These are phyloP conservation scores for Urosaurus nigricauda DNA, from an alignment of 2,797 vertebrate genomes.

Conservation along the genomic window DNA sequence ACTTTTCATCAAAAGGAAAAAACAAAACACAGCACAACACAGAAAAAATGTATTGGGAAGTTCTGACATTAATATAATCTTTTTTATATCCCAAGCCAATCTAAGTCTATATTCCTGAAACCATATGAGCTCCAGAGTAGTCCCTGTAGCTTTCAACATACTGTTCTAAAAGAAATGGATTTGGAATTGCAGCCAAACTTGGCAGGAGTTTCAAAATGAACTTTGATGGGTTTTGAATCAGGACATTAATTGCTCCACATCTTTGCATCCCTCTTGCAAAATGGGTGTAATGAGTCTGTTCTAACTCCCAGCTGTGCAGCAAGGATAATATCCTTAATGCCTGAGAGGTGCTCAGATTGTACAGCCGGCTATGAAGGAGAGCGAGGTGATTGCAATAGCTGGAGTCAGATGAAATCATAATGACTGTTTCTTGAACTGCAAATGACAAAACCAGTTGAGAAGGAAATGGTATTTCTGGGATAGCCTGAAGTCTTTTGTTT, in stretches of 20 bases:
- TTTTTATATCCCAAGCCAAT: background rate
- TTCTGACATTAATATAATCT: background rate
- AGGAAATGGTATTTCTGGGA: conserved; percentile 52
- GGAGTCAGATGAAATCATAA: conserved; percentile 46
- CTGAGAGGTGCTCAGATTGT: conserved; percentile 40
- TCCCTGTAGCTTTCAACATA: background rate
- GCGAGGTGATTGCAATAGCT: conserved; percentile 43
- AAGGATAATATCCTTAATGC: conserved; percentile 52
- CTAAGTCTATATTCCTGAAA: background rate
- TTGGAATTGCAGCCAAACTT: conserved; percentile 16
- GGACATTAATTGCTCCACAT: background rate
- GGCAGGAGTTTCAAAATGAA: conserved; percentile 25
- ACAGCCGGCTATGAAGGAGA: conserved; percentile 34
- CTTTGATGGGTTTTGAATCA: conserved; percentile 40
- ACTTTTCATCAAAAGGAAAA: background rate
- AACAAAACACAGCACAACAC: background rate
- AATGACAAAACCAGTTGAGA: conserved; percentile 56
- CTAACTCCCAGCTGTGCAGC: conserved; percentile 42
- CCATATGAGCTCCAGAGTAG: background rate
- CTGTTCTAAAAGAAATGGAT: conserved; percentile 6
- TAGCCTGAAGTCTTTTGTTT: conserved; percentile 40
- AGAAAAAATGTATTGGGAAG: background rate
- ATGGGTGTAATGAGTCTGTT: conserved; percentile 42
- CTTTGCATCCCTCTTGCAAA: conserved; percentile 49
- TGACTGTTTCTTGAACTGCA: conserved; percentile 21